These are phyloP conservation scores for Aphyosemion australe DNA, from an alignment of 2,113 vertebrate species.

Conservation along the genomic window DNA sequence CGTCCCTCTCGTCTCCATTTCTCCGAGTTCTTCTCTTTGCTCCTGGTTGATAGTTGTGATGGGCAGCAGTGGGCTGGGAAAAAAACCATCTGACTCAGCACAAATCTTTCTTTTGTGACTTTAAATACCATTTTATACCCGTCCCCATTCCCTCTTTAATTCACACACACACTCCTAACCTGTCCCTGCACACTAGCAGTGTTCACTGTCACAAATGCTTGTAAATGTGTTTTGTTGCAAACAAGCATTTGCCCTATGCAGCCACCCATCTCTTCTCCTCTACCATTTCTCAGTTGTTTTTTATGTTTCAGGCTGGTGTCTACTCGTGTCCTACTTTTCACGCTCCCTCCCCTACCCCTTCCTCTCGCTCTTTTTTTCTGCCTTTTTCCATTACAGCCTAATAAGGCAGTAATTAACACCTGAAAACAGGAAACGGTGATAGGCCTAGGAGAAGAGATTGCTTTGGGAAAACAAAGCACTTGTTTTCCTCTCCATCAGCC, in stretches of 20 bases:
- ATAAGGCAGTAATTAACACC: conserved; percentile 69
- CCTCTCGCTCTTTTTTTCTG: conserved; percentile 9
- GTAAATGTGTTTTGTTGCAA: not conserved
- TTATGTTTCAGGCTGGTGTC: conserved; percentile 17
- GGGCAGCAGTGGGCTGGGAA: no score
- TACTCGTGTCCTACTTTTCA: conserved; percentile 56
- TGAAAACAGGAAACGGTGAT: conserved; percentile 45
- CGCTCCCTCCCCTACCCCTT: conserved; percentile 6
- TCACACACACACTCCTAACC: conserved; percentile 9
- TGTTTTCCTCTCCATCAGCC: conserved; percentile 48
- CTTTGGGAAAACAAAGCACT: conserved; percentile 49
- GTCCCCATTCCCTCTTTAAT: conserved; percentile 5
- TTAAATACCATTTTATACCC: conserved; percentile 63
- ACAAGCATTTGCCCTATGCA: conserved; percentile 11
- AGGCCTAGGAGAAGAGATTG: conserved; percentile 48
- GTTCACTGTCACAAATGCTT: conserved; percentile 15
- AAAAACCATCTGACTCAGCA: conserved; percentile 71
- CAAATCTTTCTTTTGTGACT: conserved; percentile 55
- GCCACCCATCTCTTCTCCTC: not conserved
- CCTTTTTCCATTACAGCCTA: conserved; percentile 49
- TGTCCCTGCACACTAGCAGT: conserved; percentile 10
- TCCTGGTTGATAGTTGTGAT: conserved; percentile 18
- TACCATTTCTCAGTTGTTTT: conserved; percentile 21
- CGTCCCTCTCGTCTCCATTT: not conserved
- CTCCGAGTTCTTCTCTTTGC: not conserved